Evolutionary conservation across 2,113 vertebrate genomes (phyloP).

Genomic region (Dryoscopus gambensis): DNA sequence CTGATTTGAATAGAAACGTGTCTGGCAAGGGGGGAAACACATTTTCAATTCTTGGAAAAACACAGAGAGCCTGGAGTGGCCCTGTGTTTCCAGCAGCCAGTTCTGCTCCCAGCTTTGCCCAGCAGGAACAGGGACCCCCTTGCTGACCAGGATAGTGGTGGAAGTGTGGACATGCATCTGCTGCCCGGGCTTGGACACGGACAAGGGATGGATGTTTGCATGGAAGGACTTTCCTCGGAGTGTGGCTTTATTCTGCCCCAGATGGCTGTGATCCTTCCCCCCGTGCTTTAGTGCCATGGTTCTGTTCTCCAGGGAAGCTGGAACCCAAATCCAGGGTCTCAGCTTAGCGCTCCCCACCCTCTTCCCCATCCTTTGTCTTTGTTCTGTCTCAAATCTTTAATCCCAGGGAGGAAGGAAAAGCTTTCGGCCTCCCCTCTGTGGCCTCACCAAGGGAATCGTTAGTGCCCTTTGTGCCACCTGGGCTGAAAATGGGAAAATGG

Average conservation of each 20-base stretch:
- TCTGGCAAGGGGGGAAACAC: not conserved
- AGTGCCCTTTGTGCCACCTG: not conserved
- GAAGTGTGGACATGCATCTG: accelerated
- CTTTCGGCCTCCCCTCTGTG: not conserved
- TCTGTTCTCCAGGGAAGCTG: not conserved
- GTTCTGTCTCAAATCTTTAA: not conserved
- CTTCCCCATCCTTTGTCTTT: not conserved
- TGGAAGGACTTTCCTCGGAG: not conserved
- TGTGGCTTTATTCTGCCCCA: not conserved
- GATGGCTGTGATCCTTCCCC: not conserved
- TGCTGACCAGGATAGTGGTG: not conserved
- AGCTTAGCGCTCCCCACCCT: not conserved
- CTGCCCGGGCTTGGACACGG: not conserved
- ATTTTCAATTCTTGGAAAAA: not conserved
- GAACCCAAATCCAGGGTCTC: not conserved
- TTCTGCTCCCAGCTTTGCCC: not conserved
- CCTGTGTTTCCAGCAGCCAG: not conserved
- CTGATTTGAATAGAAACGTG: conserved; percentile 39
- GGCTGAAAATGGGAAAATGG: not conserved
- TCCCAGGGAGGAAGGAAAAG: not conserved
- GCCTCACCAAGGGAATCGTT: not conserved
- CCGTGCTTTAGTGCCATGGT: not conserved
- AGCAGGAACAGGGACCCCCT: accelerated
- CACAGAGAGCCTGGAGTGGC: not conserved
- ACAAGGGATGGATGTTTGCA: accelerated